Evolutionary conservation across 2,888 invertebrate species (phyloP).

Genomic region (Criorhina ranunculi): DNA sequence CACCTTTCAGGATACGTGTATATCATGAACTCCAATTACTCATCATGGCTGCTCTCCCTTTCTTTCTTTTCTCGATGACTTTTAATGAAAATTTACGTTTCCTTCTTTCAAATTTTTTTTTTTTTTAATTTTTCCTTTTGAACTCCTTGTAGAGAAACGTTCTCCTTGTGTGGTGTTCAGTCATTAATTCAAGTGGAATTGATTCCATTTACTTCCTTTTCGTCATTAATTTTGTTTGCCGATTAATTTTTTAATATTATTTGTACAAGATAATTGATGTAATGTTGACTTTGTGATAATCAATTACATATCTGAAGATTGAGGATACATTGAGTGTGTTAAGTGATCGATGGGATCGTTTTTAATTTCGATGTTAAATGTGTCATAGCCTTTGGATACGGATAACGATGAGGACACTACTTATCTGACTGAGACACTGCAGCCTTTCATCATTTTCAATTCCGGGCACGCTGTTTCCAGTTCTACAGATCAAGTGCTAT

Average conservation of each 20-base stretch:
- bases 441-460: too few relatives aligned
- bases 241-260: not conserved
- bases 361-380: not conserved
- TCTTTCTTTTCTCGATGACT: not conserved
- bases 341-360: not conserved
- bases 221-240: not conserved
- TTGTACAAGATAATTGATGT: not conserved
- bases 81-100: not conserved
- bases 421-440: too few relatives aligned
- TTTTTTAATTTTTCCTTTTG: not conserved
- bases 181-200: conserved; percentile 11
- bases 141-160: not conserved
- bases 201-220: not conserved
- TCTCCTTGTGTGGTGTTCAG: not conserved
- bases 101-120: not conserved
- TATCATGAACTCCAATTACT: conserved; percentile 2
- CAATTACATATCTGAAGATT: not conserved
- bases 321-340: not conserved
- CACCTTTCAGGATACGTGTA: not conserved
- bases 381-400: not conserved
- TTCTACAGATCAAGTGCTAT: too few relatives aligned
- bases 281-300: conserved; percentile 6
- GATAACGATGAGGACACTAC: too few relatives aligned
- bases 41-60: not conserved
- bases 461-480: too few relatives aligned